These are phyloP conservation scores for Dendrolimus pini DNA, from an alignment of 2,888 invertebrate species.

Conservation along the genomic window DNA sequence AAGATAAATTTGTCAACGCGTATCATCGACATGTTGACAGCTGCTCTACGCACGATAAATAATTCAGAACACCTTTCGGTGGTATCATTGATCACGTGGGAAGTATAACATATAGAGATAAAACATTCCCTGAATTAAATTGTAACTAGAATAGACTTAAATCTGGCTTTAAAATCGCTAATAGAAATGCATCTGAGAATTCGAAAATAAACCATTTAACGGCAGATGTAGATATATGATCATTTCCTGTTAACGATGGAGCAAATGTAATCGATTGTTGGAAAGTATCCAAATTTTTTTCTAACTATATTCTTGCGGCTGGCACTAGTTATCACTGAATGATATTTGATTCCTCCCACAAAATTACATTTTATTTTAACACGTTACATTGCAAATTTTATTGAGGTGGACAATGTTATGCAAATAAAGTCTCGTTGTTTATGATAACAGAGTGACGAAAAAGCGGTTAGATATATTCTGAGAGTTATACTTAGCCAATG, in stretches of 20 bases:
- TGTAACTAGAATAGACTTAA: slow-evolving; percentile 20
- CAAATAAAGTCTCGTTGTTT: background rate
- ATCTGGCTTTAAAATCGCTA: slow-evolving; percentile 11
- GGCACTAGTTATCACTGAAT: slow-evolving; percentile 57
- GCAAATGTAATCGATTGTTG: slow-evolving; percentile 70
- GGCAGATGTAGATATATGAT: slow-evolving; percentile 40
- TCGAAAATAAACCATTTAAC: slow-evolving; percentile 32
- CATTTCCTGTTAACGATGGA: slow-evolving; percentile 54
- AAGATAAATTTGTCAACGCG: slow-evolving; percentile 46
- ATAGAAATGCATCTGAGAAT: slow-evolving; percentile 3
- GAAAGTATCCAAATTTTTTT: slow-evolving; percentile 55
- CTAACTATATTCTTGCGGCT: slow-evolving; percentile 49
- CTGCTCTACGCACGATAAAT: slow-evolving; percentile 41
- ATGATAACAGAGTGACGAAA: no score
- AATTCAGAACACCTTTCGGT: slow-evolving; percentile 29
- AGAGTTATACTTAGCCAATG: no score
- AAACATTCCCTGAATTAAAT: background rate
- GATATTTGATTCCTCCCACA: slow-evolving; percentile 60
- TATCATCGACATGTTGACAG: slow-evolving; percentile 62
- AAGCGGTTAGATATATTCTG: no score
- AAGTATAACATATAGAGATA: slow-evolving; percentile 28
- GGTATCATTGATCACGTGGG: slow-evolving; percentile 42
- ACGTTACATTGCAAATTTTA: slow-evolving; percentile 30
- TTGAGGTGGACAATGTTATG: slow-evolving; percentile 3
- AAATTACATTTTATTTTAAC: slow-evolving; percentile 65